These are phyloP conservation scores for Arctocebus calabarensis DNA, from an alignment of 2,797 vertebrate species.

Conservation along the genomic window DNA sequence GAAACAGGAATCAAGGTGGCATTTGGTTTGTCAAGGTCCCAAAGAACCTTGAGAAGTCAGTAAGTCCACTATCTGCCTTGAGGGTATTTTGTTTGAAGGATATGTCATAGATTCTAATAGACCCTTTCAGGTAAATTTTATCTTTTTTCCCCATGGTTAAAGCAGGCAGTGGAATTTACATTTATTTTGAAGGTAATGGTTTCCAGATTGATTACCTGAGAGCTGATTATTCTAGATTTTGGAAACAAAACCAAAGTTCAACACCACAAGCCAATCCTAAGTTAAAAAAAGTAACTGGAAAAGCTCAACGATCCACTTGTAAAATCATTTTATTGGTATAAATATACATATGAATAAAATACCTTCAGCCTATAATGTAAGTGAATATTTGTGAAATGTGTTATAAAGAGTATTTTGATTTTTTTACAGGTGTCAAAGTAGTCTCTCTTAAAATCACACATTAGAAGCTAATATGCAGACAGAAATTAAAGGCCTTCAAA, in stretches of 20 bases:
- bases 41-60: neutral
- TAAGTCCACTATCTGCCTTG: neutral
- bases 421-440: conserved; percentile 86
- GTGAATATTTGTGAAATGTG: conserved; percentile 88
- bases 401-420: conserved; percentile 84
- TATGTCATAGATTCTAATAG: neutral
- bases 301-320: conserved; percentile 86
- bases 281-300: neutral
- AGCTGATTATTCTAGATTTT: neutral
- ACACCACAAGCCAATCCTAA: neutral
- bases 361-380: conserved; percentile 89
- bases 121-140: neutral
- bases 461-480: conserved; percentile 88
- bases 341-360: conserved; percentile 94
- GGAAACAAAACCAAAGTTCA: neutral
- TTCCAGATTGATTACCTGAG: neutral
- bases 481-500: conserved; percentile 85
- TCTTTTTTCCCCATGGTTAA: neutral
- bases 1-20: neutral
- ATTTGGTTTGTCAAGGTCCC: neutral
- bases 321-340: conserved; percentile 96
- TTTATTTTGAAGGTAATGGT: neutral
- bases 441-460: conserved; percentile 85
- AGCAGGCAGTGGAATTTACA: neutral
- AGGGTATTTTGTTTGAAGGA: neutral